phyloP scores from a whole-genome alignment of 2,888 invertebrate genomes.

The Limnephilus lunatus region DNA sequence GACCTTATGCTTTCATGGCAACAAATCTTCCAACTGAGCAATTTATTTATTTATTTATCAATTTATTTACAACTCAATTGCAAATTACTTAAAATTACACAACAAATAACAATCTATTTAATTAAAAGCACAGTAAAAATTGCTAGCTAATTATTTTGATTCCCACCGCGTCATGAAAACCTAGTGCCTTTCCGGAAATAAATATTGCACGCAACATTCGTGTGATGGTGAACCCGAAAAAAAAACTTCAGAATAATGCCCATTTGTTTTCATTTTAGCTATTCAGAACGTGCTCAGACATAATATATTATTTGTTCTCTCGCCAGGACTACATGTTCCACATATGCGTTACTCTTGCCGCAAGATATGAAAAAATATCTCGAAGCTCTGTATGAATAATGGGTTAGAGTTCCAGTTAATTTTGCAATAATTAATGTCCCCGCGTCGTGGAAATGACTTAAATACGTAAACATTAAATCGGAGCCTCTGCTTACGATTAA shows the following conservation, averaged over 20 bases:
- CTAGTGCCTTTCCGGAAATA: neutral
- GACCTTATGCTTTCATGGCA: no score
- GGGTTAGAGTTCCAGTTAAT: neutral
- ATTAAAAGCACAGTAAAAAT: neutral
- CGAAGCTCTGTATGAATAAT: neutral
- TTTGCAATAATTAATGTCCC: neutral
- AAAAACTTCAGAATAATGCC: slow-evolving; percentile 13
- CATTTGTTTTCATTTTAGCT: slow-evolving; percentile 20
- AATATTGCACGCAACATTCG: slow-evolving; percentile 45
- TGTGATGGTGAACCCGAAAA: neutral
- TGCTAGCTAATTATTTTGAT: neutral
- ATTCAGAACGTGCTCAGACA: neutral
- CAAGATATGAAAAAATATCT: neutral
- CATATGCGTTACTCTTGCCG: neutral
- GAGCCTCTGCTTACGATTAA: neutral
- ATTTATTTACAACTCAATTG: no score
- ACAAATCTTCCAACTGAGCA: no score
- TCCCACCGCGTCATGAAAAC: neutral
- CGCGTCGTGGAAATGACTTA: neutral
- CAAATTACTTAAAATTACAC: no score
- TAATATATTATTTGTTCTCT: neutral
- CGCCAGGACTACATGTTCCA: neutral
- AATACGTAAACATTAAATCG: neutral
- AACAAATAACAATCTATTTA: no score
- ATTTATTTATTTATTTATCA: no score